Evolutionary conservation across 2,113 vertebrate species (phyloP).

Genomic region (Axis porcinus): DNA sequence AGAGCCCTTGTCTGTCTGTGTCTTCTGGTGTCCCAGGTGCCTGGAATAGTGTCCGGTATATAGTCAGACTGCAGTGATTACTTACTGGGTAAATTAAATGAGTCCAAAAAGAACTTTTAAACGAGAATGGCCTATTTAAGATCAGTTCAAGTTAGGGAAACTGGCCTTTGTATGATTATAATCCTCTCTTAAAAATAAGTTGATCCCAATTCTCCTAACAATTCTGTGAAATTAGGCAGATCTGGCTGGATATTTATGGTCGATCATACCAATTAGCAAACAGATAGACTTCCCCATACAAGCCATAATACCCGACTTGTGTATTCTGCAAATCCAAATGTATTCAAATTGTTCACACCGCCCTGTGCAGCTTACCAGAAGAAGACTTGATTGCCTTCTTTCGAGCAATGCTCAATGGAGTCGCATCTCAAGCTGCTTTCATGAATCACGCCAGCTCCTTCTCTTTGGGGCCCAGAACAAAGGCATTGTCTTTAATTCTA

Average conservation of each 20-base stretch:
- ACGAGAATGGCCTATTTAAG: not conserved
- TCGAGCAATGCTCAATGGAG: not conserved
- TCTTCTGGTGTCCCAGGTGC: not conserved
- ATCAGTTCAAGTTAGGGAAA: not conserved
- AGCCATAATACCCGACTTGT: not conserved
- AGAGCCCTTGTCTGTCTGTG: not conserved
- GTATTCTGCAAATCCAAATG: not conserved
- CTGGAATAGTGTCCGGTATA: not conserved
- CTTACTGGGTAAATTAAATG: not conserved
- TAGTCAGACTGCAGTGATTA: not conserved
- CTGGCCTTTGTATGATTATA: conserved; percentile 7
- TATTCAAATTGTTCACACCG: not conserved
- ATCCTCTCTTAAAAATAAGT: not conserved
- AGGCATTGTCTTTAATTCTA: conserved; percentile 59
- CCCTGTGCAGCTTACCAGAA: not conserved
- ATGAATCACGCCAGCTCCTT: not conserved
- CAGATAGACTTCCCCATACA: not conserved
- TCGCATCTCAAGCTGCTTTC: not conserved
- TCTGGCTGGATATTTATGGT: not conserved
- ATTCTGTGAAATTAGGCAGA: conserved; percentile 16
- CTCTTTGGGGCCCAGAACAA: conserved; percentile 8
- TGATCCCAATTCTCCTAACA: not conserved
- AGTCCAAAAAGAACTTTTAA: not conserved
- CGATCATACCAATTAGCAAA: not conserved
- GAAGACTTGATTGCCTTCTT: not conserved